Conservation (phyloP, 1,140 invertebrate species). For the Nomia melanderi region DNA sequence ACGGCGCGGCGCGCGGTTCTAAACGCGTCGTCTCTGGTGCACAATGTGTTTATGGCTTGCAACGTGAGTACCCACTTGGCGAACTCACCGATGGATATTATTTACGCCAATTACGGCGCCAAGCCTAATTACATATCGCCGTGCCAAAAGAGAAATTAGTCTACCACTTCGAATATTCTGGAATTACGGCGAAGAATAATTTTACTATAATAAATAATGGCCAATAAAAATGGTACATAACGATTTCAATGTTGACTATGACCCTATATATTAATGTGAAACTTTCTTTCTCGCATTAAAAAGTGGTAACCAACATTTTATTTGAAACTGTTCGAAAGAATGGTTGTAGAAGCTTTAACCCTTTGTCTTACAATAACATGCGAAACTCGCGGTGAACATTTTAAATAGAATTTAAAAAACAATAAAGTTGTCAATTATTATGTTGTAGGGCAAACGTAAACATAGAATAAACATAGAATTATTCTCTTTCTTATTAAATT, state of each 20-base stretch:
- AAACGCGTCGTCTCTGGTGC: constrained; percentile 39
- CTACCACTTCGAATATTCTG: constrained; percentile 24
- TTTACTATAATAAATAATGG: background rate
- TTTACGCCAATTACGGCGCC: constrained; percentile 47
- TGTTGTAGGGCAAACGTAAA: no score
- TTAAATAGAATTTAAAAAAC: no score
- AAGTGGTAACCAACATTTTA: no score
- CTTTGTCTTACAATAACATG: no score
- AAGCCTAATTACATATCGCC: constrained; percentile 44
- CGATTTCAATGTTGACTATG: background rate
- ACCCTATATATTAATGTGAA: no score
- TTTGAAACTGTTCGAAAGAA: no score
- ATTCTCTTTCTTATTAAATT: no score
- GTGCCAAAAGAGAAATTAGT: constrained; percentile 40
- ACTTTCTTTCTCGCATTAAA: no score
- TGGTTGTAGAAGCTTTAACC: no score
- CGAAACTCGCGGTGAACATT: no score
- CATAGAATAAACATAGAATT: no score
- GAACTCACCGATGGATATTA: constrained; percentile 40
- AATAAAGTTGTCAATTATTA: no score
- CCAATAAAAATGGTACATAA: background rate
- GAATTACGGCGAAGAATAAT: constrained; percentile 18
- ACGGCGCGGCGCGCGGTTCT: background rate
- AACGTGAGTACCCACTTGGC: constrained; percentile 20
- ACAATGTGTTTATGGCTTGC: constrained; percentile 43